A percentile compares a stretch with the other conserved stretches of the same genome.
Conservation (phyloP, 2,888 invertebrate genomes). For the Drymonia ruficornis region DNA sequence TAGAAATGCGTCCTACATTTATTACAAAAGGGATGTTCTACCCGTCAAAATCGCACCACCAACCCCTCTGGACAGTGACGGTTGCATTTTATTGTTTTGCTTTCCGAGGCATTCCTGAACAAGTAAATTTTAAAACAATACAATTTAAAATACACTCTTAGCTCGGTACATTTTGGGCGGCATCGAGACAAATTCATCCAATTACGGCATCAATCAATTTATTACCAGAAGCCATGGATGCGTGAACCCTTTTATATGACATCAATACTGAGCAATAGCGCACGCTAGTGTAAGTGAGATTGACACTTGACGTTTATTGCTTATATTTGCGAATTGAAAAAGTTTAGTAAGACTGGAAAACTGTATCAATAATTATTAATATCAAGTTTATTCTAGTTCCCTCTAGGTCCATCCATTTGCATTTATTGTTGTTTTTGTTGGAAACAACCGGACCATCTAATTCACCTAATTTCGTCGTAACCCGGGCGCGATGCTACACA, state of each 20-base stretch:
- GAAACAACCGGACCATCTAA: not conserved
- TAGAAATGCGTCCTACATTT: constrained; percentile 4
- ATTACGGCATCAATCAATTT: constrained; percentile 32
- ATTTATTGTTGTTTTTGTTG: not conserved
- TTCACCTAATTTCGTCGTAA: too few species aligned
- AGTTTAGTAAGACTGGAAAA: too few species aligned
- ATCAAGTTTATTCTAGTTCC: too few species aligned
- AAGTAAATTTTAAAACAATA: too few species aligned
- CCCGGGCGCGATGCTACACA: too few species aligned
- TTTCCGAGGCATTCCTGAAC: too few species aligned
- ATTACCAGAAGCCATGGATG: constrained; percentile 21
- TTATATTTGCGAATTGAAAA: too few species aligned
- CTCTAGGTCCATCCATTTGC: not conserved
- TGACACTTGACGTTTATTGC: constrained; percentile 15
- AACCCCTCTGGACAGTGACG: too few species aligned
- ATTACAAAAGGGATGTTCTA: constrained; percentile 8
- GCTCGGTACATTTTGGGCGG: not conserved
- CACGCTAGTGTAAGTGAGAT: constrained; percentile 11
- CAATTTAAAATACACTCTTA: too few species aligned
- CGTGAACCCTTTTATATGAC: constrained; percentile 31
- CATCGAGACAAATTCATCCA: constrained; percentile 19
- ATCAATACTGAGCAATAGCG: constrained; percentile 17
- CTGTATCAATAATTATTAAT: too few species aligned
- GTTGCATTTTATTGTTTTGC: too few species aligned
- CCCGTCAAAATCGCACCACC: constrained; percentile 17